Conservation (phyloP, 2,113 vertebrate species). For the Brienomyrus longianalis region DNA sequence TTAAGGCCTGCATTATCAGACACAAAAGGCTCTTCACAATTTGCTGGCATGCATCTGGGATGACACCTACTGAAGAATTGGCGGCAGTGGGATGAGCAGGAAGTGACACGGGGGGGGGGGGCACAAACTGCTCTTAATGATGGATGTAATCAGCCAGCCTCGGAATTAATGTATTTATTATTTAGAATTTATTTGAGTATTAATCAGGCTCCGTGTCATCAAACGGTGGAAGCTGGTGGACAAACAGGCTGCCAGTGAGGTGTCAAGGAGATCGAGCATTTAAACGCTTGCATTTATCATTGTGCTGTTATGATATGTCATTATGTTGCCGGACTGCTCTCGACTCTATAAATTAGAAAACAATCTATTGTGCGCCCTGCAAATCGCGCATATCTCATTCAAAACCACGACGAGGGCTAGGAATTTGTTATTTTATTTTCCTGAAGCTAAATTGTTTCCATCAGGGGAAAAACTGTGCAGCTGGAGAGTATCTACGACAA, state of each 20-base stretch:
- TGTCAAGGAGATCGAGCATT: constrained; percentile 47
- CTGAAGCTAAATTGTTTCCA: constrained; percentile 17
- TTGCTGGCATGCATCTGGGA: neutral
- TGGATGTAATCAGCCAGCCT: constrained; percentile 45
- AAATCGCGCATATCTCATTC: constrained; percentile 25
- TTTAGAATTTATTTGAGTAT: constrained; percentile 57
- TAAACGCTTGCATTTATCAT: constrained; percentile 59
- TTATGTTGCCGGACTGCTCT: constrained; percentile 50
- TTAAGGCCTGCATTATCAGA: neutral
- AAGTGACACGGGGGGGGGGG: constrained; percentile 15
- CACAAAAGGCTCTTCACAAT: constrained; percentile 1
- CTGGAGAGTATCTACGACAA: neutral
- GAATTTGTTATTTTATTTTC: constrained; percentile 19
- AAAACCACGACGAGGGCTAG: neutral
- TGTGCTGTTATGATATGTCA: constrained; percentile 49
- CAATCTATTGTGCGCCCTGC: constrained; percentile 37
- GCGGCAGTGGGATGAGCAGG: neutral
- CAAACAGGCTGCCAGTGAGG: constrained; percentile 40
- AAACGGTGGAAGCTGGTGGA: constrained; percentile 24
- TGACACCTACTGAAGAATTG: neutral
- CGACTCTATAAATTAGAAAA: constrained; percentile 49
- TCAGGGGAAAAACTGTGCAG: constrained; percentile 4
- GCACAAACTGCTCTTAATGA: constrained; percentile 42
- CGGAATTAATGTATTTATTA: constrained; percentile 58
- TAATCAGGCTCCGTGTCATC: constrained; percentile 50